Evolutionary conservation across 2,888 invertebrate genomes (phyloP).

Genomic region (Stegophylla sp.): DNA sequence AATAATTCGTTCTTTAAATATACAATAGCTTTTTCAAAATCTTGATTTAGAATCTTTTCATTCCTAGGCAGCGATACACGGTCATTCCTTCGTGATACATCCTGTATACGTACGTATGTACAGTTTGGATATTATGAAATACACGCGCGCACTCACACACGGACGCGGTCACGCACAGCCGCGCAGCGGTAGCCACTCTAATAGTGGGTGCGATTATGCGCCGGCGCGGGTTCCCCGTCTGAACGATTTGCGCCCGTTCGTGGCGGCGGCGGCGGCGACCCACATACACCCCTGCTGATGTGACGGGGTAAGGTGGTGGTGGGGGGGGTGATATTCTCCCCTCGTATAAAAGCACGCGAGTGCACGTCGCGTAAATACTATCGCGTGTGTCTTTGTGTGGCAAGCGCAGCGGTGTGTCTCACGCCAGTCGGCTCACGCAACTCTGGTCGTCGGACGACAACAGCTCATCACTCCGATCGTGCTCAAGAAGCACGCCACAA

Average conservation of each 20-base stretch:
- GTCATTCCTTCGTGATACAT: too few species aligned
- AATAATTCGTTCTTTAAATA: too few species aligned
- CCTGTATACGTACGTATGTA: too few species aligned
- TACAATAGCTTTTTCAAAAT: too few species aligned
- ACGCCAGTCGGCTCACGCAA: background rate
- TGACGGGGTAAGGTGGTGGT: background rate
- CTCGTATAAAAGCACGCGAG: conserved; percentile 31
- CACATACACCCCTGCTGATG: too few species aligned
- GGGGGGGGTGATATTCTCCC: background rate
- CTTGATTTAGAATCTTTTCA: too few species aligned
- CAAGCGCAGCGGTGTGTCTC: conserved; percentile 25
- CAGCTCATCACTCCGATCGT: background rate
- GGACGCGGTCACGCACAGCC: background rate
- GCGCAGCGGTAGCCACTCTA: background rate
- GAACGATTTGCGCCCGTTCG: conserved; percentile 32
- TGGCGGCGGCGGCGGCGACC: conserved; percentile 25
- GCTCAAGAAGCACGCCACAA: background rate
- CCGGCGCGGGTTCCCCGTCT: conserved; percentile 18
- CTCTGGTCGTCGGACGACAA: background rate
- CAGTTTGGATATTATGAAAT: too few species aligned
- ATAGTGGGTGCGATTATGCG: conserved; percentile 22
- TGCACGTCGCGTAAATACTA: too few species aligned
- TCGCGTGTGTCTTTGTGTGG: background rate
- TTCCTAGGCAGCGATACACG: too few species aligned
- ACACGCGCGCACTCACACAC: background rate